Evolutionary conservation across 2,797 vertebrate species (phyloP), one percentile per base, ranked within the genome.

Genomic region (Sandelia bainsii): DNA sequence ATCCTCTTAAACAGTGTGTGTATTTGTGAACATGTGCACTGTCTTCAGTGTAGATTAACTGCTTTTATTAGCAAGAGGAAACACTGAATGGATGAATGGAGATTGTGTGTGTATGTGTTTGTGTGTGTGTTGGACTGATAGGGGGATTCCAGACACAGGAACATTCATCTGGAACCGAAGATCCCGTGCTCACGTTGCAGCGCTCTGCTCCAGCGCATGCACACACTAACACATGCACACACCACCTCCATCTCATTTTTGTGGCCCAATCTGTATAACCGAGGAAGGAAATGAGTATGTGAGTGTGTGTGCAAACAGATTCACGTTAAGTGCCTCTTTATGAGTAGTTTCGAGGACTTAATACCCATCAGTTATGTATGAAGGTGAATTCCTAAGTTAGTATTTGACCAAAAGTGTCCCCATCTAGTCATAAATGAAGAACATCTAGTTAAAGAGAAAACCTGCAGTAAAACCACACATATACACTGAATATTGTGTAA

Each of bases 121-220:
- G 34, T 61, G 49, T 37, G 61, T 40, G 52, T 64, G 75, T 85
- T 71, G 80, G 82, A 79, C 78, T 86, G 82, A 92, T 90, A 89
- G 92, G 93, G 92, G 93, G 91, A 92, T 93, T 94, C 91, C 92
- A 92, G 80, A 86, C 50, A 48, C 81, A 83, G 83, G 78, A 84
- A 90, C 84, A 91, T 82, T 84, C 81, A 92, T 93, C 72, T 89
- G 83, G 77, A 87, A 90, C 81, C 37, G 20, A 83, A 88, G 81
- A 89, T 83, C 84, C 79, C 12, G 42, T 85, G 81, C 82, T 89
- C 83, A 79, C 73, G 37, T 87, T 87, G 85, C 81, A 78, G 71
- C 23, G 22, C 73, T 73, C 45, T 16, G 22, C 72, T 73, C 29
- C 45, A 52, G 64, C 64, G 58, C 68, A 34, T 40, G 39, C 32